Evolutionary conservation across 2,797 vertebrate species (phyloP).

Genomic region (Acomys russatus): DNA sequence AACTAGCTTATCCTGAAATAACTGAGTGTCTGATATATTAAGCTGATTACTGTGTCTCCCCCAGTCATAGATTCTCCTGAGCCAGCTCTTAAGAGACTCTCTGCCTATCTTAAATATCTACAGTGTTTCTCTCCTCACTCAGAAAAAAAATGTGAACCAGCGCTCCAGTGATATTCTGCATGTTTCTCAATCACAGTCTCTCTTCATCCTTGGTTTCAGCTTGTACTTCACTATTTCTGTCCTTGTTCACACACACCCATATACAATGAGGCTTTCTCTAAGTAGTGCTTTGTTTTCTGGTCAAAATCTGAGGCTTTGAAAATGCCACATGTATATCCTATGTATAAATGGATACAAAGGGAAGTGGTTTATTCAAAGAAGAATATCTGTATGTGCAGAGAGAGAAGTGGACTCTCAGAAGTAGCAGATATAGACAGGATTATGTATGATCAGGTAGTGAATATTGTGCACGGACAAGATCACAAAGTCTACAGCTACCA

Average conservation of each 20-base stretch:
- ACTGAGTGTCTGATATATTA: slow-evolving; percentile 47
- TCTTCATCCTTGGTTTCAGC: neutral
- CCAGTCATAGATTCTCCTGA: slow-evolving; percentile 37
- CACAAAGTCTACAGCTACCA: neutral
- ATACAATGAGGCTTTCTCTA: neutral
- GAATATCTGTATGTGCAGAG: neutral
- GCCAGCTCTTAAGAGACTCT: neutral
- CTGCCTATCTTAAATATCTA: neutral
- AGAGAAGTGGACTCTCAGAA: neutral
- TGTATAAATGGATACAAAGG: neutral
- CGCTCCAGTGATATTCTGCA: neutral
- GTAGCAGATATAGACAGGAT: neutral
- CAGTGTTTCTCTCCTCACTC: neutral
- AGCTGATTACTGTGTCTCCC: slow-evolving; percentile 54
- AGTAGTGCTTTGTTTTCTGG: slow-evolving; percentile 2
- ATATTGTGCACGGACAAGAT: neutral
- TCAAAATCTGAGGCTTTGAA: neutral
- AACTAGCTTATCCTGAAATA: slow-evolving; percentile 55
- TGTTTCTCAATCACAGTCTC: neutral
- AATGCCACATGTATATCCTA: neutral
- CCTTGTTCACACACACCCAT: neutral
- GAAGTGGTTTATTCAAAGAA: slow-evolving; percentile 4
- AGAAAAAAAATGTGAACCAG: neutral
- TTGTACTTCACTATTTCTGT: neutral
- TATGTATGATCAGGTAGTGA: neutral